These are phyloP conservation scores for Magallana angulata DNA, from an alignment of 1,140 invertebrate species.

Conservation along the genomic window DNA sequence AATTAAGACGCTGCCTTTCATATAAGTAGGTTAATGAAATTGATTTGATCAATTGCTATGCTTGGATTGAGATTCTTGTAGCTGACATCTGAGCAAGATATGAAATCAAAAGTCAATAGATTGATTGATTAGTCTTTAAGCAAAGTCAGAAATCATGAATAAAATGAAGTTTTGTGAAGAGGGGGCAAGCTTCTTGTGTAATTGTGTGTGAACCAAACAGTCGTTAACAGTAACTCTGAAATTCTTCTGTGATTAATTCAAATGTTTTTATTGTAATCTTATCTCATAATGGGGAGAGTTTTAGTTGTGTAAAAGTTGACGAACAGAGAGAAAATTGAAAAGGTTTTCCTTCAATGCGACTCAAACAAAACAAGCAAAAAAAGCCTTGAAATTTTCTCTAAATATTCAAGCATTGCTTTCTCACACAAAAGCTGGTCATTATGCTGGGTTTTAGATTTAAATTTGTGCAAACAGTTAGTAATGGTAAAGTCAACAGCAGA, in stretches of 20 bases:
- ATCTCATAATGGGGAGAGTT: slow-evolving; percentile 35
- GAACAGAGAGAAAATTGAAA: slow-evolving; percentile 9
- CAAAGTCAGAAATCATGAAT: slow-evolving; percentile 22
- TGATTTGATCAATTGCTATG: slow-evolving; percentile 1
- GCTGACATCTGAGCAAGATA: not conserved
- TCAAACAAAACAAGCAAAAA: slow-evolving; percentile 26
- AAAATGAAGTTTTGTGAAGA: not conserved
- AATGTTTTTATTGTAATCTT: slow-evolving; percentile 33
- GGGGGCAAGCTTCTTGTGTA: not conserved
- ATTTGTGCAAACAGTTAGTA: slow-evolving; percentile 36
- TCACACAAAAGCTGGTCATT: slow-evolving; percentile 30
- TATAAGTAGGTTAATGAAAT: slow-evolving; percentile 34
- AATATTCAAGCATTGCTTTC: slow-evolving; percentile 27
- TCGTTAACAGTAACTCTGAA: not conserved
- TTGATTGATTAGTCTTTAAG: not conserved
- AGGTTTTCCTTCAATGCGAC: slow-evolving; percentile 15
- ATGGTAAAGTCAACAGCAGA: slow-evolving; percentile 28
- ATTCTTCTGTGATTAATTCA: not conserved
- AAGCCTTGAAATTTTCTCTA: slow-evolving; percentile 29
- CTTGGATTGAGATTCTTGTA: not conserved
- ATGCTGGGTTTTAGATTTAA: slow-evolving; percentile 30
- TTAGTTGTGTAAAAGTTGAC: slow-evolving; percentile 13
- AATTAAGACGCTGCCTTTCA: not conserved
- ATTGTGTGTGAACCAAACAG: slow-evolving; percentile 1
- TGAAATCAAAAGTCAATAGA: slow-evolving; percentile 7